These are phyloP conservation scores for Edolisoma coerulescens DNA, from an alignment of 2,113 vertebrate species.

Conservation along the genomic window DNA sequence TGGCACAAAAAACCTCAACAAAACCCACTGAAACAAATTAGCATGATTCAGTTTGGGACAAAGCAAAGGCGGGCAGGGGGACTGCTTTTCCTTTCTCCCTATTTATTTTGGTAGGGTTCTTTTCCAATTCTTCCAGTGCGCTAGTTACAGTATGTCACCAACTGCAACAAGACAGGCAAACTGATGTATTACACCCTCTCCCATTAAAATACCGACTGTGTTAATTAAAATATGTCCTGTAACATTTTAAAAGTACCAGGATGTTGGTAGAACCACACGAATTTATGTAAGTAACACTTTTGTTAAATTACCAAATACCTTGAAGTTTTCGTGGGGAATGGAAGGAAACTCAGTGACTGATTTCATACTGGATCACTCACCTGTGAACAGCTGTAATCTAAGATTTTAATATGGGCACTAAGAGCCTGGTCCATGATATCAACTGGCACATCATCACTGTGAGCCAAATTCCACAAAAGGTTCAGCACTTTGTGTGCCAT, in stretches of 20 bases:
- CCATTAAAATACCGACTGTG: not conserved
- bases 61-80: not conserved
- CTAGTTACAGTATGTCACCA: not conserved
- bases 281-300: not conserved
- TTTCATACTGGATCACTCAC: conserved; percentile 59
- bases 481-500: conserved; percentile 99
- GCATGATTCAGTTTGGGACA: not conserved
- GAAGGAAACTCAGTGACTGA: not conserved
- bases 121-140: not conserved
- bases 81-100: not conserved
- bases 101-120: not conserved
- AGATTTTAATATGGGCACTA: conserved; percentile 98
- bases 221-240: not conserved
- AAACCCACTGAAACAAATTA: not conserved
- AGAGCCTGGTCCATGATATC: conserved; percentile 99
- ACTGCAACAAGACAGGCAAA: not conserved
- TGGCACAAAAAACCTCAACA: not conserved
- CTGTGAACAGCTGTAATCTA: conserved; percentile 99
- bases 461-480: conserved; percentile 96
- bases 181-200: not conserved
- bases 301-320: not conserved
- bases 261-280: not conserved
- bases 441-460: conserved; percentile 98
- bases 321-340: not conserved
- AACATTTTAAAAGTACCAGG: not conserved